Evolutionary conservation across 1,140 invertebrate genomes (phyloP).

Genomic region (Trichogramma pretiosum): DNA sequence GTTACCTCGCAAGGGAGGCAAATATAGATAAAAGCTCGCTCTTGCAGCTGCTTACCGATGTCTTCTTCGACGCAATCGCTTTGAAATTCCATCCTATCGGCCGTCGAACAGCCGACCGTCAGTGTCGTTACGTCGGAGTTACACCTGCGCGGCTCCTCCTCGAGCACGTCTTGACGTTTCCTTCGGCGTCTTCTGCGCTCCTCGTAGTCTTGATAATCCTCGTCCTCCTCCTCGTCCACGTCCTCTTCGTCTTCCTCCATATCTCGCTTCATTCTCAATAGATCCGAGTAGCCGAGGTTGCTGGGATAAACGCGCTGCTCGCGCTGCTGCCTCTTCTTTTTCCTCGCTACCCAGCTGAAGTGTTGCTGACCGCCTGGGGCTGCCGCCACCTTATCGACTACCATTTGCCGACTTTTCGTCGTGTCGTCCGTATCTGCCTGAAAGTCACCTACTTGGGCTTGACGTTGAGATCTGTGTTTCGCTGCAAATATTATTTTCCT

Average conservation of each 20-base stretch:
- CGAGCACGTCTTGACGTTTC: slow-evolving; percentile 30
- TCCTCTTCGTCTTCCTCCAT: slow-evolving; percentile 14
- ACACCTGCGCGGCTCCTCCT: slow-evolving; percentile 35
- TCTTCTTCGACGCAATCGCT: slow-evolving; percentile 56
- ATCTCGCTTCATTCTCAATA: slow-evolving; percentile 27
- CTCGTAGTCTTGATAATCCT: slow-evolving; percentile 20
- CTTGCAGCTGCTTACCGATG: no score
- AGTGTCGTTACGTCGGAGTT: slow-evolving; percentile 49
- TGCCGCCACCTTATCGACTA: no score
- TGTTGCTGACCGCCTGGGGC: no score
- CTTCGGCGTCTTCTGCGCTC: slow-evolving; percentile 11
- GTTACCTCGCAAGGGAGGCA: no score
- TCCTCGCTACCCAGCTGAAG: no score
- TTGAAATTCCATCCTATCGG: slow-evolving; percentile 64
- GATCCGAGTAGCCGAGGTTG: slow-evolving; percentile 28
- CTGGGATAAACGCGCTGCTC: no score
- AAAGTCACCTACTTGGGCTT: slow-evolving; percentile 29
- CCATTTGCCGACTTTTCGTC: slow-evolving; percentile 21
- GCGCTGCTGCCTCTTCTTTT: no score
- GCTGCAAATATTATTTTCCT: background rate
- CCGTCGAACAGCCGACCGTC: slow-evolving; percentile 57
- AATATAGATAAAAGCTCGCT: no score
- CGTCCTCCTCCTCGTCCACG: slow-evolving; percentile 35
- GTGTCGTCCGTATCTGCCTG: slow-evolving; percentile 28
- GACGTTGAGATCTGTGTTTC: slow-evolving; percentile 18